Evolutionary conservation across 2,888 invertebrate species (phyloP), one percentile per base, ranked within the genome.

Genomic region (Orchesellides sinensis): DNA sequence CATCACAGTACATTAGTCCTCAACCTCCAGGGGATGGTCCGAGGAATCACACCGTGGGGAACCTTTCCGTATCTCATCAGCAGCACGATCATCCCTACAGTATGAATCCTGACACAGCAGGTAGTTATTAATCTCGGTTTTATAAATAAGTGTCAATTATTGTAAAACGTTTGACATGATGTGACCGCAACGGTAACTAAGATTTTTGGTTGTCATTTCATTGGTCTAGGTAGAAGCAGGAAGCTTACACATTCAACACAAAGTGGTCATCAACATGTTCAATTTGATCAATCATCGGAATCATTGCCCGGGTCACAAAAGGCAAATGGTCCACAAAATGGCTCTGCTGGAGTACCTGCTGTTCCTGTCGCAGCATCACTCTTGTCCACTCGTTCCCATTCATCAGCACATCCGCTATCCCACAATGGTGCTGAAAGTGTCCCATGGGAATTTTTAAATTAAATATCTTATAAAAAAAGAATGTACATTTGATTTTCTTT

Each of bases 1-100:
- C 85, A 32, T 75, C 85, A 1, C 84, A 83, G n/a, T 79, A 83
- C 45, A 32, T 83, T 5, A 74, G 77, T 32, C 70, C 78, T 65
- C 10, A 52, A 2, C 47, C 73, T n/a, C 32, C 72, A n/a, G 54
- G 47, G 2, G 72, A 66, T 10, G 70, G 65, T 12, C 23, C 77
- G 25, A 82, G 82, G 25, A 79, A 52, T 27, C 69, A 75, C 6
- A 40, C 82, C 1, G 74, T 84, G 2, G 29, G 72, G 6, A 73
- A 82, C 27, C 74, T 82, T 4, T 23, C 84, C 6, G 73, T 78
- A 10, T 84, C 84, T 23, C 84, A 82, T 5, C 83, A 83, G 40
- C 83, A 83, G 47, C 59, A 72, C 21, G 45, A 81, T 17, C 52
- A 80, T 56, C 32, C 17, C 1, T 80, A 79, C 61, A 61, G 23